phyloP scores from a whole-genome alignment of 2,113 vertebrate genomes.

The Pristiophorus japonicus region DNA sequence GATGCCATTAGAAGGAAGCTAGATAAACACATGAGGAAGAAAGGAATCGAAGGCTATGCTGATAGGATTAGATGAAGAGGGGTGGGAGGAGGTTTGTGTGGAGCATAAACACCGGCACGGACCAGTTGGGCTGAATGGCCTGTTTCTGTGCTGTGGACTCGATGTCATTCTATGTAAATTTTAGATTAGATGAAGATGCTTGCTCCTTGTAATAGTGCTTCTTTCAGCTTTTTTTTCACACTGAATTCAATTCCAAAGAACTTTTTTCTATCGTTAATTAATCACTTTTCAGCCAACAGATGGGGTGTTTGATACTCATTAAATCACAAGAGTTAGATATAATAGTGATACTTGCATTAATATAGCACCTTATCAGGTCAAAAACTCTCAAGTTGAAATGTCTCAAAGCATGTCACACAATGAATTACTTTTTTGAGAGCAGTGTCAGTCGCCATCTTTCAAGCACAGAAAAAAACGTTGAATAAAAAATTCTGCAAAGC shows the following conservation, averaged over 20 bases:
- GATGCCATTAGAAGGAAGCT: background rate
- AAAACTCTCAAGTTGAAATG: background rate
- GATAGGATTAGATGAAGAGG: background rate
- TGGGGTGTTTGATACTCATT: conserved; percentile 25
- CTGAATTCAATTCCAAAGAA: conserved; percentile 19
- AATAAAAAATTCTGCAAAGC: background rate
- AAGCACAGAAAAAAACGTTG: background rate
- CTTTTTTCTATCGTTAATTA: background rate
- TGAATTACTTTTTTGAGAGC: background rate
- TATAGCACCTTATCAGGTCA: background rate
- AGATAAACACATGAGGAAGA: too few relatives aligned
- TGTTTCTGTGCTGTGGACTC: background rate
- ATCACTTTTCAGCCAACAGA: conserved; percentile 32
- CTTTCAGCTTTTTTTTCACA: background rate
- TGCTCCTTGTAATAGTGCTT: background rate
- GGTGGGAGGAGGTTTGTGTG: background rate
- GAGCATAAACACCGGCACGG: background rate
- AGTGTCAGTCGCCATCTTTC: background rate
- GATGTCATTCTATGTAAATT: background rate
- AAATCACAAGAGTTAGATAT: conserved; percentile 20
- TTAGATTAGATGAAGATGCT: background rate
- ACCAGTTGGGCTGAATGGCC: background rate
- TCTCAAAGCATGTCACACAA: conserved; percentile 26
- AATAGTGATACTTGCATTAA: conserved; percentile 32
- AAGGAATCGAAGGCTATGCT: background rate